Percentiles rank a stretch among this genome's conserved stretches.
Evolutionary conservation across 2,888 invertebrate species (phyloP).

Genomic region (Eueremaeus valkanovi): DNA sequence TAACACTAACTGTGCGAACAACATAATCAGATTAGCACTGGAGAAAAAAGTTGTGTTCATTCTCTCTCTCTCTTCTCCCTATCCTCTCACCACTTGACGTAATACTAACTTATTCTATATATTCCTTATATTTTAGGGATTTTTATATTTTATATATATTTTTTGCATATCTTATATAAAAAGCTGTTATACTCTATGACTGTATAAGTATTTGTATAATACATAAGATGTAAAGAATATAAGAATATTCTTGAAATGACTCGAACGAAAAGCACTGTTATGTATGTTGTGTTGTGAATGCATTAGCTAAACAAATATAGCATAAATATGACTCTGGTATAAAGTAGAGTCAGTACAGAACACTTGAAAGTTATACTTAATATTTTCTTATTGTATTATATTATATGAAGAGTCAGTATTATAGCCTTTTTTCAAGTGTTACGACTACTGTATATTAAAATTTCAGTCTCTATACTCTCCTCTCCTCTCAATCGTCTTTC

Average conservation of each 20-base stretch:
- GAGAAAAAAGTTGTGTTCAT: background rate
- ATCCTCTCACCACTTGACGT: background rate
- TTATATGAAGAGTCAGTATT: background rate
- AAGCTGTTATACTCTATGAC: background rate
- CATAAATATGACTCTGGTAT: background rate
- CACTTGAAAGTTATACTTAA: constrained; percentile 9
- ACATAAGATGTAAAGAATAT: no score
- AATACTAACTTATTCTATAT: background rate
- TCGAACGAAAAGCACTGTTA: background rate
- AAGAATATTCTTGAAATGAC: no score
- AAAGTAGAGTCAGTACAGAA: background rate
- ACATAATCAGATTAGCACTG: constrained; percentile 16
- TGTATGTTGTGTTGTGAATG: background rate
- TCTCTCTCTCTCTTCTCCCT: background rate
- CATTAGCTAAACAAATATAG: constrained; percentile 5
- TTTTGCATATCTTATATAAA: constrained; percentile 19
- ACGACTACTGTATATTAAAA: constrained; percentile 23
- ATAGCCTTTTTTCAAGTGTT: constrained; percentile 2
- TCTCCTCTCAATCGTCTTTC: no score
- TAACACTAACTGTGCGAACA: constrained; percentile 19
- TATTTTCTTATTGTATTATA: constrained; percentile 17
- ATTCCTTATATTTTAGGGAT: no score
- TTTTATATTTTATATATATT: no score
- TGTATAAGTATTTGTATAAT: background rate
- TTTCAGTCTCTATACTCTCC: constrained; percentile 29